phyloP scores from a whole-genome alignment of 2,113 vertebrate species.

The Bujurquina vittata region DNA sequence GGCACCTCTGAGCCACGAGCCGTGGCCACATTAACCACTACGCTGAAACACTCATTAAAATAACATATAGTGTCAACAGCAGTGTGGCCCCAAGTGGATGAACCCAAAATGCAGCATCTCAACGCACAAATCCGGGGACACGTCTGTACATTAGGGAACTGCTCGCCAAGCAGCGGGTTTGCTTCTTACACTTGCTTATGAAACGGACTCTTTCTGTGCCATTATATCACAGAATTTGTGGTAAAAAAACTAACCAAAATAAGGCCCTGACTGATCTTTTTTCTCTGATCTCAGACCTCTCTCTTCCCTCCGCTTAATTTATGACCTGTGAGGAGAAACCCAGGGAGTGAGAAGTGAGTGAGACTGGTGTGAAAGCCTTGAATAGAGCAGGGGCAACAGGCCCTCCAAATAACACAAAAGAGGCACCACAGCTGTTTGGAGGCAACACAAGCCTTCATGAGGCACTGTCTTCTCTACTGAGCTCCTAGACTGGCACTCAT shows the following conservation, averaged over 20 bases:
- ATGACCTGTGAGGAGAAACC: conserved; percentile 80
- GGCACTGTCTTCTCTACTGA: conserved; percentile 51
- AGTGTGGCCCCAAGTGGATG: conserved; percentile 65
- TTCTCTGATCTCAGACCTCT: conserved; percentile 62
- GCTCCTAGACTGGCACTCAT: conserved; percentile 59
- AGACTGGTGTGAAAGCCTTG: conserved; percentile 81
- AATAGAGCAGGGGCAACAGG: conserved; percentile 80
- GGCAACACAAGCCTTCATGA: conserved; percentile 62
- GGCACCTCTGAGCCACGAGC: conserved; percentile 56
- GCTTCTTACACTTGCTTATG: background rate
- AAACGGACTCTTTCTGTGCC: conserved; percentile 19
- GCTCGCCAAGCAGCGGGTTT: conserved; percentile 14
- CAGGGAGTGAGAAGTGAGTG: conserved; percentile 82
- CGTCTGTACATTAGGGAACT: conserved; percentile 29
- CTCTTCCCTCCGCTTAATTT: conserved; percentile 75
- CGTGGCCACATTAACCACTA: conserved; percentile 70
- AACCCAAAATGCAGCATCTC: conserved; percentile 53
- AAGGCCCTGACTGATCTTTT: conserved; percentile 75
- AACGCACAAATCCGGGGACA: conserved; percentile 37
- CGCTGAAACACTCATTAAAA: conserved; percentile 77
- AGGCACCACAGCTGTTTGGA: conserved; percentile 76
- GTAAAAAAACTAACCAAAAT: conserved; percentile 66
- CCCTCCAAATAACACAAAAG: conserved; percentile 78
- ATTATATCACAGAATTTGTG: conserved; percentile 43
- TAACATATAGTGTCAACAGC: conserved; percentile 78